phyloP scores from a whole-genome alignment of 2,888 invertebrate genomes.

The Meloe dianella region DNA sequence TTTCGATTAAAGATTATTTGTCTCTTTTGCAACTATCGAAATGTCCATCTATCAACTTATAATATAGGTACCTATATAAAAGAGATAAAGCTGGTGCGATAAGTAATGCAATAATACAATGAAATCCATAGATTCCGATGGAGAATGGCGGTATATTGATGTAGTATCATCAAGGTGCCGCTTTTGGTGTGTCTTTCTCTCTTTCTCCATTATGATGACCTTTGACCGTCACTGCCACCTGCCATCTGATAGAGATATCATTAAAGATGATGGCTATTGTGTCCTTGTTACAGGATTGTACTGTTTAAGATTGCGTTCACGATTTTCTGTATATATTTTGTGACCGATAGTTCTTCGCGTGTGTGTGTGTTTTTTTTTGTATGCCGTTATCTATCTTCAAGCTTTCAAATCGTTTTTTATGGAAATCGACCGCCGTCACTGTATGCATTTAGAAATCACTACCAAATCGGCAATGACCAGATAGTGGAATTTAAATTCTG shows the following conservation, averaged over 20 bases:
- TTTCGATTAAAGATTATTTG: background rate
- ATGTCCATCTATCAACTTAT: background rate
- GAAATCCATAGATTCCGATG: conserved; percentile 42
- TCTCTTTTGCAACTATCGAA: background rate
- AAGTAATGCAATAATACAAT: conserved; percentile 42
- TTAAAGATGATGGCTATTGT: conserved; percentile 50
- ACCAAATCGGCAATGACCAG: no score
- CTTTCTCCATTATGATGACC: conserved; percentile 42
- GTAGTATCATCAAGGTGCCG: conserved; percentile 44
- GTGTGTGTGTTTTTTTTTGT: background rate
- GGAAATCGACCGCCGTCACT: no score
- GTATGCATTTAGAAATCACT: no score
- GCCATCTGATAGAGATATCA: conserved; percentile 55
- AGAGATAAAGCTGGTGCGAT: conserved; percentile 24
- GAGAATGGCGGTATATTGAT: conserved; percentile 17
- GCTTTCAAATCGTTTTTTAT: no score
- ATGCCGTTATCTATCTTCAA: conserved; percentile 16
- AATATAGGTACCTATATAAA: no score
- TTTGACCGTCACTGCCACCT: conserved; percentile 53
- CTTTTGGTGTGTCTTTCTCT: conserved; percentile 30
- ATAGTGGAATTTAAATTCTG: no score
- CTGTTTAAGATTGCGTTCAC: conserved; percentile 23
- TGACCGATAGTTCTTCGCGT: background rate
- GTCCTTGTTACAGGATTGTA: conserved; percentile 28
- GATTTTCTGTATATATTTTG: conserved; percentile 5